Base-by-base conservation (phyloP, 2,113 vertebrate genomes). In the Grus americana region DNA sequence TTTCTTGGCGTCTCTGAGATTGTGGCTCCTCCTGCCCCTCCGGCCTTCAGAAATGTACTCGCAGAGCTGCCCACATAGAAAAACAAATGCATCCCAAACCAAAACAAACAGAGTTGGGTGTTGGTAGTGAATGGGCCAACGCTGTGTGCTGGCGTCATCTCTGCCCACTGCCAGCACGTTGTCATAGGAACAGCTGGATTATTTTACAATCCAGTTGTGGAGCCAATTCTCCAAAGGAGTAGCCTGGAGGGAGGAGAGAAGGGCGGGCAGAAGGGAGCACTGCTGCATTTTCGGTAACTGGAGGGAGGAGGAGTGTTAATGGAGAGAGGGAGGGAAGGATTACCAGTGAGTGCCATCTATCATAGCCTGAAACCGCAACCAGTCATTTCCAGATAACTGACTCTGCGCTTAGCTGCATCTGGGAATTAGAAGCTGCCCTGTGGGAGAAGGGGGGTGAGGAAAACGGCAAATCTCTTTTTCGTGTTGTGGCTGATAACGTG, bases 61-160 rank as follows among this genome's bases (percentile, higher is more conserved):
- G 91, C 94, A 67, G 61, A 92, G 61, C 81, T 84, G 50, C 94
- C 86, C 15, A 2, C 81, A 75, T 65, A 92, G 90, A 92, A 95
- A 97, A 97, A 79, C 94, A 97, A 97, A 98, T 83, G 93, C 92
- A 96, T 92, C 91, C 84, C 92, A 95, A 97, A 96, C 88, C 88
- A 97, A 97, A 97, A 98, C 93, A 96, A 97, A 97, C 94, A 97
- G 95, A 96, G 55, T 36, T 92, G 96, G 95, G 96, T 97, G 97
- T 97, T 97, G 95, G 95, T 91, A 95, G 93, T 84, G 92, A 93
- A 95, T 93, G 93, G 95, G 96, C 93, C 93, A 93, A 90, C 87
- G 79, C 88, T 88, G 85, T 21, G 82, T 84, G 81, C 78, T 95
- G 95, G 93, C 87, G 97, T 98, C 97, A 98, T 96, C 93, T 40